Evolutionary conservation across 2,113 vertebrate species (phyloP).

Genomic region (Galemys pyrenaicus): DNA sequence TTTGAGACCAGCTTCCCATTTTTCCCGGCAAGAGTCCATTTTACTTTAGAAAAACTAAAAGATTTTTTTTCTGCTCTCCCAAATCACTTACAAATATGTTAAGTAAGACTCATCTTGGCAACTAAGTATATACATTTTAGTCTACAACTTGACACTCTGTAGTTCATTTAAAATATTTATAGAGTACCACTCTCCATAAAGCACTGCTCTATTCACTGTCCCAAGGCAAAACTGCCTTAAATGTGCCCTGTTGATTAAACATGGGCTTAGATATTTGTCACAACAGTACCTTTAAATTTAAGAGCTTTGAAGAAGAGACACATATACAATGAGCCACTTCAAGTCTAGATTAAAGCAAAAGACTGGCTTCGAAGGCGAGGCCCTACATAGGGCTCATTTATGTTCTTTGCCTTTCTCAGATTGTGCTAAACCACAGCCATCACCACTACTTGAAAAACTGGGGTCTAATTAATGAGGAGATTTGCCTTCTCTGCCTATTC

Average conservation of each 20-base stretch:
- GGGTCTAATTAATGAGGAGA: constrained; percentile 63
- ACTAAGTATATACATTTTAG: constrained; percentile 37
- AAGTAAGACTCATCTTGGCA: constrained; percentile 45
- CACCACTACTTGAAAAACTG: constrained; percentile 65
- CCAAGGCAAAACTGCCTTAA: constrained; percentile 54
- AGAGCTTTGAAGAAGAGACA: constrained; percentile 69
- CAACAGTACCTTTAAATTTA: constrained; percentile 70
- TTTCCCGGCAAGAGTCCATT: background rate
- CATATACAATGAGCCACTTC: constrained; percentile 73
- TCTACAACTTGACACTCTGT: constrained; percentile 36
- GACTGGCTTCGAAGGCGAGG: constrained; percentile 50
- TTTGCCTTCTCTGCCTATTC: constrained; percentile 74
- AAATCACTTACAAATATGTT: constrained; percentile 38
- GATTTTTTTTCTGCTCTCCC: background rate
- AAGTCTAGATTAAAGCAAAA: constrained; percentile 73
- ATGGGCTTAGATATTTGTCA: constrained; percentile 63
- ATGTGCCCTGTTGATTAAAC: constrained; percentile 70
- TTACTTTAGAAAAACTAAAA: constrained; percentile 54
- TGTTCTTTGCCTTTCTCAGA: constrained; percentile 55
- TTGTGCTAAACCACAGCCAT: background rate
- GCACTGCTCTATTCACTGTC: constrained; percentile 55
- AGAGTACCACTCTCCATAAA: constrained; percentile 47
- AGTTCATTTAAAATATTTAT: constrained; percentile 69
- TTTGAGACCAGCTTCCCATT: constrained; percentile 44
- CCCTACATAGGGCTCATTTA: constrained; percentile 60